Evolutionary conservation across 1,140 invertebrate genomes (phyloP).

Genomic region (Pissodes strobi): DNA sequence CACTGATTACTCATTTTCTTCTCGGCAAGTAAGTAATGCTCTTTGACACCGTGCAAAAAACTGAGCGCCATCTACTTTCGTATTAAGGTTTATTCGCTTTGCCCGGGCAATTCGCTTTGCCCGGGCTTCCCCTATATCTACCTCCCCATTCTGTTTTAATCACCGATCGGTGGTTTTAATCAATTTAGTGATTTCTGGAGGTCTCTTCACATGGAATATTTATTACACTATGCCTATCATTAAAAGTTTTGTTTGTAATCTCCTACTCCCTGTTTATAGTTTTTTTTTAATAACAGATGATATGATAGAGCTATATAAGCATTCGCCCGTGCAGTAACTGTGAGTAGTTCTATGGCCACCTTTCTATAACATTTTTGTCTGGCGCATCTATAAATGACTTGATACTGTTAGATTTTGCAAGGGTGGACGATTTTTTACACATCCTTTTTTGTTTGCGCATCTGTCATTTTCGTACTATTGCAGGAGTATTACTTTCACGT

Average conservation of each 20-base stretch:
- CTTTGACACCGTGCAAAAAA: too few species aligned
- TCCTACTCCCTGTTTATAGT: neutral
- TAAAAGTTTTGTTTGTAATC: neutral
- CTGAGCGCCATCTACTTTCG: too few species aligned
- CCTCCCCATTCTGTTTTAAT: neutral
- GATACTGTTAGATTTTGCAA: neutral
- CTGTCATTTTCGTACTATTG: neutral
- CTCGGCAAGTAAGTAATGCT: too few species aligned
- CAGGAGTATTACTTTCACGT: too few species aligned
- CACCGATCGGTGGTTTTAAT: too few species aligned
- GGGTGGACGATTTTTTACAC: neutral
- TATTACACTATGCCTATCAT: conserved; percentile 1
- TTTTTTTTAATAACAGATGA: neutral
- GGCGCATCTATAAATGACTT: neutral
- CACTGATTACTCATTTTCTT: too few species aligned
- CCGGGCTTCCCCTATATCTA: too few species aligned
- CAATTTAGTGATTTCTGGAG: conserved; percentile 1
- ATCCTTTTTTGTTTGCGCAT: neutral
- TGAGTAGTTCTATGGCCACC: too few species aligned
- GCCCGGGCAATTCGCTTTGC: too few species aligned
- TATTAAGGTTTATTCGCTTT: too few species aligned
- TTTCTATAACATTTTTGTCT: neutral
- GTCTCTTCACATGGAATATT: neutral
- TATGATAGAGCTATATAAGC: neutral
- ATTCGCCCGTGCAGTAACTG: too few species aligned